Conservation (phyloP, 2,113 vertebrate species). For the Xyrauchen texanus region DNA sequence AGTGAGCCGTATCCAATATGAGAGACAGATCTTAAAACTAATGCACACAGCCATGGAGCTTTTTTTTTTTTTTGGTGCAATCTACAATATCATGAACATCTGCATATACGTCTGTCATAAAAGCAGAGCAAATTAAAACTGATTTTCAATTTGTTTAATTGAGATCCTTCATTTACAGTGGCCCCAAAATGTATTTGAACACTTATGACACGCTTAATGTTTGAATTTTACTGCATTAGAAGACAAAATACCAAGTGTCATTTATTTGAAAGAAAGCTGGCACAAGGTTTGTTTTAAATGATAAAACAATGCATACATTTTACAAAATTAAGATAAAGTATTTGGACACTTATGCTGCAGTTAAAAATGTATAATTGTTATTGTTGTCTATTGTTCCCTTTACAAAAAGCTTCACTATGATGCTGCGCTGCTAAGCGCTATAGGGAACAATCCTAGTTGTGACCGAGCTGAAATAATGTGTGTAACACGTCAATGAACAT, state of each 20-base stretch:
- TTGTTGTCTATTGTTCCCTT: too few species aligned
- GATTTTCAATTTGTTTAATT: background rate
- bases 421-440: too few species aligned
- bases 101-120: conserved; percentile 57
- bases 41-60: conserved; percentile 55
- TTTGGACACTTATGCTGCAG: too few species aligned
- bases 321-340: too few species aligned
- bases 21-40: conserved; percentile 56
- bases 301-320: too few species aligned
- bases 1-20: conserved; percentile 57
- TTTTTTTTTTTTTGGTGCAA: conserved; percentile 59
- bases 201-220: background rate
- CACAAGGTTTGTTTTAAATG: too few species aligned
- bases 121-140: conserved; percentile 21
- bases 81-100: conserved; percentile 61
- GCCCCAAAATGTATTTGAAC: background rate
- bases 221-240: background rate
- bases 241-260: background rate
- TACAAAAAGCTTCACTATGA: too few species aligned
- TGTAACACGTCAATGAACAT: too few species aligned
- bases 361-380: too few species aligned
- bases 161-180: background rate
- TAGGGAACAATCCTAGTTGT: too few species aligned
- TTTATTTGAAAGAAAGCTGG: background rate
- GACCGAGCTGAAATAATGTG: too few species aligned